Conservation (phyloP, 2,888 invertebrate genomes). For the Urechis unicinctus region DNA sequence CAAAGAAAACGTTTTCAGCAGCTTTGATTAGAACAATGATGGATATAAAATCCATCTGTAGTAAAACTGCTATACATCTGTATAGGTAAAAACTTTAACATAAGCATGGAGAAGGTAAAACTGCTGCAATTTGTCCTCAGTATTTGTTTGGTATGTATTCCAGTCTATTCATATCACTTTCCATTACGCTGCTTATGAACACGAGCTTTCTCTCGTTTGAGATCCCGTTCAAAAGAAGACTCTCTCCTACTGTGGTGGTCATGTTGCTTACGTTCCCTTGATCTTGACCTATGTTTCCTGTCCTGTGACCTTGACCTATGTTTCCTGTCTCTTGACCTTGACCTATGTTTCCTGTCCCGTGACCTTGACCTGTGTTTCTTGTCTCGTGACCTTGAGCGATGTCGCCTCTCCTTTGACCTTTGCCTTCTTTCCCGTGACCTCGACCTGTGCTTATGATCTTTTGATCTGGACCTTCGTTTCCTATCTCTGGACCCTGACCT, state of each 20-base stretch:
- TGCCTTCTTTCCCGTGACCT: not conserved
- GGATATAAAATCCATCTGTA: too few species aligned
- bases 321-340: conserved; percentile 1
- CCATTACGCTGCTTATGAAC: not conserved
- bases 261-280: not conserved
- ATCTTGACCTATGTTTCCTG: not conserved
- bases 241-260: not conserved
- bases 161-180: too few species aligned
- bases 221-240: not conserved
- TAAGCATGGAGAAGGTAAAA: too few species aligned
- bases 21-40: too few species aligned
- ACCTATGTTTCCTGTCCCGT: not conserved
- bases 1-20: too few species aligned
- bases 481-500: conserved; percentile 1
- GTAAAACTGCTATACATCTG: too few species aligned
- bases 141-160: too few species aligned
- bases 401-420: too few species aligned
- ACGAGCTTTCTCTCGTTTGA: not conserved
- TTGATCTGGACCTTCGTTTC: conserved; percentile 1
- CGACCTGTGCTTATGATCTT: not conserved
- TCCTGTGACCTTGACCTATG: conserved; percentile 3
- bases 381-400: not conserved
- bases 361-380: not conserved
- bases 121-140: too few species aligned
- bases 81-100: too few species aligned